Evolutionary conservation across 2,113 vertebrate species (phyloP), one percentile per base, ranked within the genome.

Genomic region (Osmerus eperlanus): DNA sequence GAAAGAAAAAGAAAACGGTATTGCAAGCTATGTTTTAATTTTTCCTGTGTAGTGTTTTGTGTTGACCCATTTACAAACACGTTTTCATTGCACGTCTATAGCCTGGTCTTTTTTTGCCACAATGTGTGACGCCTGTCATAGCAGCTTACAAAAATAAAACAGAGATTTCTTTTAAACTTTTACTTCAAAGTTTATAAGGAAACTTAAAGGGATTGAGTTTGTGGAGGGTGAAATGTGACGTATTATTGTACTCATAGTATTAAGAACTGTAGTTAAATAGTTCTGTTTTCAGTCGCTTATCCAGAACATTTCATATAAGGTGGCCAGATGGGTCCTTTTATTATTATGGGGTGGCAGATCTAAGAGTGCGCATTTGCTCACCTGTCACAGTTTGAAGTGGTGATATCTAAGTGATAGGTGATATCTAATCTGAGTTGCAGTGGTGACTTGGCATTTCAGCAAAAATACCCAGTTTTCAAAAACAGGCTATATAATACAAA

Each of bases 61-160:
- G 32, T 7, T 23, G 23, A 23, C 25, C 28, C 9, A 62, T 62
- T 28, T 62, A 23, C 23, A 25, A 23, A 15, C 19, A 25, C 23
- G 4, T 25, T 60, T 47, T 47, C 7, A 29, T 23, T 61, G 47
- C 32, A 54, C 11, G 13, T 3, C 41, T 59, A 3, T 21, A 13
- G 3, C 9, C 21, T 51, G 12, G 52, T 71, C 25, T 72, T 72
- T 23, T 15, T 21, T 15, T 21, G 28, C 47, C n/a, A 65, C 28
- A 32, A 64, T 29, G 36, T 72, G 19, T 64, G 21, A 64, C 23
- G 15, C 62, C 59, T 61, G 23, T 54, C 41, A n/a, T 72, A 54
- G 54, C 51, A 72, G 28, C 52, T 53, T 64, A 18, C 21, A 28
- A 56, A 61, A 60, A 47, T 61, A 61, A 61, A 70, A 61, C 9